These are phyloP conservation scores for Agrenia bidenticulata DNA, from an alignment of 2,888 invertebrate genomes.

Conservation along the genomic window DNA sequence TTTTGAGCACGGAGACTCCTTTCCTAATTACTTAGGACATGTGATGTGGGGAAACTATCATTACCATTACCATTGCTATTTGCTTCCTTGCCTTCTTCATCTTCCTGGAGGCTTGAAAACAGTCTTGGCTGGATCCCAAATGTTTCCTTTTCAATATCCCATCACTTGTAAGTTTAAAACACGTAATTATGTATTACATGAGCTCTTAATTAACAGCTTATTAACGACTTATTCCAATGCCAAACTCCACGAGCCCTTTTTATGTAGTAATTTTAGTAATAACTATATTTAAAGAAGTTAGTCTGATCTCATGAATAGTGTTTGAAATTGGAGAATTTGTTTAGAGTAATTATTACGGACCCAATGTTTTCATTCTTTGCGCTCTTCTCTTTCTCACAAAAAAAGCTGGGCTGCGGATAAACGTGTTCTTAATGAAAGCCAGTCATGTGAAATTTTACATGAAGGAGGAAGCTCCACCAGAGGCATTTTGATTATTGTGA, in stretches of 20 bases:
- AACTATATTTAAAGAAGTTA: no score
- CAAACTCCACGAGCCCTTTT: no score
- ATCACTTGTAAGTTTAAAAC: not conserved
- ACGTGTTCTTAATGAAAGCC: no score
- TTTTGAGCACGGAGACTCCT: constrained; percentile 12
- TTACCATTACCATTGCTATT: constrained; percentile 19
- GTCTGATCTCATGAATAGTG: no score
- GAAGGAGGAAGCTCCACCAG: no score
- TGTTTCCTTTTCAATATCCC: not conserved
- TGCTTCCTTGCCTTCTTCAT: constrained; percentile 1
- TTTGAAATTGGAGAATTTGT: constrained; percentile 4
- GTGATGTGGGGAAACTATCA: constrained; percentile 27
- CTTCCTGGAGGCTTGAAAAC: not conserved
- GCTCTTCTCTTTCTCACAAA: no score
- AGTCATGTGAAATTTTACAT: no score
- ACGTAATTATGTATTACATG: constrained; percentile 6
- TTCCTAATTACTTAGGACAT: constrained; percentile 30
- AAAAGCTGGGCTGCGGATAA: no score
- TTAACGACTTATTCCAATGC: not conserved
- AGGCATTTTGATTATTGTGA: no score
- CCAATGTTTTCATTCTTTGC: no score
- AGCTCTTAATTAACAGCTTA: constrained; percentile 7
- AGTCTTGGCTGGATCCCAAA: constrained; percentile 7
- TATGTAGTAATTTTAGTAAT: no score
- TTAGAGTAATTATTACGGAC: not conserved